Base-by-base conservation (phyloP, 2,113 vertebrate genomes). In the Scolopax mira region DNA sequence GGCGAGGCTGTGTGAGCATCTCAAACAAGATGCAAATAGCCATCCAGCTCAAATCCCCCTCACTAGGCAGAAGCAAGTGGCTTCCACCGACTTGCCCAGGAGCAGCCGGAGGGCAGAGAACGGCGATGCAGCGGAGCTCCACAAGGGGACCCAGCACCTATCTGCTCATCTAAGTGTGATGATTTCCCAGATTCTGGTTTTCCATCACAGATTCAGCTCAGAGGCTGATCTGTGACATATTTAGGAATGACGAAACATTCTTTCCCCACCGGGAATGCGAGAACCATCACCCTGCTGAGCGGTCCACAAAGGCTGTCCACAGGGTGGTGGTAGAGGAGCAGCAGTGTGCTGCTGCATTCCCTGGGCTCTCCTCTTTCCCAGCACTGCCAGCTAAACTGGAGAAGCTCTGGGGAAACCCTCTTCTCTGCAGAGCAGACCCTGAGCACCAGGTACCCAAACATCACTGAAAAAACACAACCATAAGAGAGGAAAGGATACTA, bases 321-420 rank as follows among this genome's bases (percentile, higher is more conserved):
- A 87, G 65, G 89, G 94, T 93, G 89, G 92, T 61, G 75, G 80
- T 39, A 97, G 93, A 97, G 88, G 75, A 89, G 61, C 90, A 79
- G 83, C 41, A 37, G 1, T 21, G 24, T 3, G 61, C 61, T 81
- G 57, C 73, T 65, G 73, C 35, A 3, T n/a, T 54, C 58, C 61
- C 65, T 16, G 4, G 1, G 58, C 48, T 70, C 48, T 48, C 13
- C 48, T 60, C 82, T 48, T 64, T 33, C 51, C 78, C 54, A 49
- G 80, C 42, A 6, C 49, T 16, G 28, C 28, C 65, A 72, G 31
- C 9, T 48, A 31, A 57, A 62, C 48, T 52, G 8, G 28, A 54
- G 5, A 7, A 39, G 46, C 37, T 57, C 74, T 16, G 39, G 41
- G 44, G 73, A 80, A 51, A 65, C 21, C 27, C 4, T 48, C 51